Conservation (phyloP, 2,888 invertebrate genomes). For the Xanthorhoe spadicearia region DNA sequence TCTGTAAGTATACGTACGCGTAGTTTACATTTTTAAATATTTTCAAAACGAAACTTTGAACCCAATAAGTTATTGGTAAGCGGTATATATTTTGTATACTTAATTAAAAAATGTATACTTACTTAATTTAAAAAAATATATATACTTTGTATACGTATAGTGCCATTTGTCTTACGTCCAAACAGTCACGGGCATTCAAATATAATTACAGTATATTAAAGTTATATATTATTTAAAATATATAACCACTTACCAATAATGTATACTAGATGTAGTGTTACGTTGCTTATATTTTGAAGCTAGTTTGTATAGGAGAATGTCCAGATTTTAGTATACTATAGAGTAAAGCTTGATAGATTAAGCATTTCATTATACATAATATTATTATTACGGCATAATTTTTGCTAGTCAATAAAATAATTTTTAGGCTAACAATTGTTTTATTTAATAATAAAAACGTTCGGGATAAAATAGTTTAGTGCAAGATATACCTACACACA, state of each 20-base stretch:
- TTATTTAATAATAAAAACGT: conserved; percentile 34
- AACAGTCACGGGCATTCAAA: too few relatives aligned
- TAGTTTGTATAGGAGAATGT: conserved; percentile 53
- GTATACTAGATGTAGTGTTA: conserved; percentile 31
- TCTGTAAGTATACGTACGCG: conserved; percentile 42
- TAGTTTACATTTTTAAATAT: conserved; percentile 41
- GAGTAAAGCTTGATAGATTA: conserved; percentile 53
- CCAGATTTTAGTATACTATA: conserved; percentile 77
- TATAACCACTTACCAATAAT: conserved; percentile 19
- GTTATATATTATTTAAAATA: too few relatives aligned
- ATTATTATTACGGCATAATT: conserved; percentile 73
- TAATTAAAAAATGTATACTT: too few relatives aligned
- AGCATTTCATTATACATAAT: conserved; percentile 59
- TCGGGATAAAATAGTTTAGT: too few relatives aligned
- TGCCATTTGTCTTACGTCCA: too few relatives aligned
- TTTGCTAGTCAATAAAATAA: conserved; percentile 83
- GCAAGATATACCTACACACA: too few relatives aligned
- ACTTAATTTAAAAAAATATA: background rate
- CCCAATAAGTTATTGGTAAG: conserved; percentile 24
- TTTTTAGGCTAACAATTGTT: conserved; percentile 68
- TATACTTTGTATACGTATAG: background rate
- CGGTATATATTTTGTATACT: conserved; percentile 13
- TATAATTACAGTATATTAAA: too few relatives aligned
- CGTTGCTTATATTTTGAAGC: conserved; percentile 41
- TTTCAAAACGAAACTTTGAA: conserved; percentile 35